Conservation (phyloP, 2,113 vertebrate genomes). For the Mirounga angustirostris region DNA sequence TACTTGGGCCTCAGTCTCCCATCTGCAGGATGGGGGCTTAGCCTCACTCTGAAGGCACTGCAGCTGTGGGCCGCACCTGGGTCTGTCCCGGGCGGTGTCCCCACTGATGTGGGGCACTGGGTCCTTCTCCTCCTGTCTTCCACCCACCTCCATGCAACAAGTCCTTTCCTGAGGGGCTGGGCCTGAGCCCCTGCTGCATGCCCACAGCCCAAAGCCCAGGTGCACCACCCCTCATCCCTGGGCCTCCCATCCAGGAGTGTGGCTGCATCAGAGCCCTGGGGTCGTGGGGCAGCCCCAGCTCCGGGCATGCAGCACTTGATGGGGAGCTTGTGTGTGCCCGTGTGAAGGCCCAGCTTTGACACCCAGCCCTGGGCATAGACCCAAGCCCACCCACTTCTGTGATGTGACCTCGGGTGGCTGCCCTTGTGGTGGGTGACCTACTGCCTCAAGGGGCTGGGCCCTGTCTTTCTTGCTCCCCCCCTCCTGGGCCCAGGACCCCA, state of each 20-base stretch:
- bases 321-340: neutral
- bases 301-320: too few relatives aligned
- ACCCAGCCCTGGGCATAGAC: neutral
- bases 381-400: neutral
- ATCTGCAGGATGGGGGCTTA: neutral
- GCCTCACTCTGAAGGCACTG: neutral
- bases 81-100: neutral
- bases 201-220: neutral
- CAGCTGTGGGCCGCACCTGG: neutral
- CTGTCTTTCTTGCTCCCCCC: neutral
- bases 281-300: neutral
- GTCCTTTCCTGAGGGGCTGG: neutral
- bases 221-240: neutral
- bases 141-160: neutral
- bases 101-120: neutral
- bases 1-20: too few relatives aligned
- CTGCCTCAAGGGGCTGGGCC: neutral
- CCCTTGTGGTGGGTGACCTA: too few relatives aligned
- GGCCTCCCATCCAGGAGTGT: neutral
- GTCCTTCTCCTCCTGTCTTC: neutral
- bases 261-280: neutral
- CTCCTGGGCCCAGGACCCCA: neutral
- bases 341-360: neutral
- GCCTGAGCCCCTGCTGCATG: neutral
- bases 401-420: neutral